These are phyloP conservation scores for Triops cancriformis DNA, from an alignment of 1,140 invertebrate species.

Conservation along the genomic window DNA sequence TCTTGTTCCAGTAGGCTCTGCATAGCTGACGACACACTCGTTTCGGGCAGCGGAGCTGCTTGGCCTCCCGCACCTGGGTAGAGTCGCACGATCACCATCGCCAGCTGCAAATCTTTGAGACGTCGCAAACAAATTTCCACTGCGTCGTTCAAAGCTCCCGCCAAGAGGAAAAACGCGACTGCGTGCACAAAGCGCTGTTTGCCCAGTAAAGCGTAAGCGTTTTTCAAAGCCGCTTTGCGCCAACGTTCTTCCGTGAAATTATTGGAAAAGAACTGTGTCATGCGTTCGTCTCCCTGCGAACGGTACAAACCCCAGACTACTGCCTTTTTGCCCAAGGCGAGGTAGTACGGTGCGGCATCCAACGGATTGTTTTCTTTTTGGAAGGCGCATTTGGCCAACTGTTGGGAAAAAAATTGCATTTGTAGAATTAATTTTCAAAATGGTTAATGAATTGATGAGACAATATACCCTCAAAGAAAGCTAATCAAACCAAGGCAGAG, in stretches of 20 bases:
- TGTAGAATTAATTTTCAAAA: too few relatives aligned
- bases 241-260: constrained; percentile 89
- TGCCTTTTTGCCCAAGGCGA: constrained; percentile 98
- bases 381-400: constrained; percentile 81
- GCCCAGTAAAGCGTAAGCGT: constrained; percentile 90
- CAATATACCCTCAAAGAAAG: too few relatives aligned
- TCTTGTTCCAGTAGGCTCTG: background rate
- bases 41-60: constrained; percentile 55
- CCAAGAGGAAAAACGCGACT: constrained; percentile 91
- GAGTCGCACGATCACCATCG: constrained; percentile 83
- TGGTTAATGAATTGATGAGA: too few relatives aligned
- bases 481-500: background rate
- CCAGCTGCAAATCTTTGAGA: constrained; percentile 90
- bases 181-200: constrained; percentile 91
- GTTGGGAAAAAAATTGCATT: constrained; percentile 30
- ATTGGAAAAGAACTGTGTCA: constrained; percentile 91
- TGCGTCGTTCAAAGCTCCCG: constrained; percentile 64
- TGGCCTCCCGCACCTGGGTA: constrained; percentile 75
- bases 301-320: constrained; percentile 92
- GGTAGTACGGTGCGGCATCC: constrained; percentile 93
- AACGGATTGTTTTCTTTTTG: constrained; percentile 85
- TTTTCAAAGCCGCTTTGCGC: constrained; percentile 94
- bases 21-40: background rate
- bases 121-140: constrained; percentile 74
- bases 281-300: constrained; percentile 73